A percentile compares a stretch with the other conserved stretches of the same genome.
Evolutionary conservation across 2,113 vertebrate genomes (phyloP).

Genomic region (Labrus mixtus): DNA sequence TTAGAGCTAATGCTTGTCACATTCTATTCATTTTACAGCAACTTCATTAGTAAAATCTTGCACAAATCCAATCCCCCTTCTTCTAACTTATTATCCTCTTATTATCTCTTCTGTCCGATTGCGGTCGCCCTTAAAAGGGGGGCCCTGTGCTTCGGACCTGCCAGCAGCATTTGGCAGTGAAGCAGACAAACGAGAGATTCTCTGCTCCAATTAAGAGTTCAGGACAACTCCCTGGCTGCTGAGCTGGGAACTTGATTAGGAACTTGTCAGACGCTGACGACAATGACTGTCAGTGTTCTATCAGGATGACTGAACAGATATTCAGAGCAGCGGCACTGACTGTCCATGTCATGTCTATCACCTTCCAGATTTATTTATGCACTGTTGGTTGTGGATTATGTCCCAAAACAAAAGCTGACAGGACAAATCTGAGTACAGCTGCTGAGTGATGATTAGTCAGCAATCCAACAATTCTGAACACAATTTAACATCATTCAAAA

Average conservation of each 20-base stretch:
- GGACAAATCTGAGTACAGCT: background rate
- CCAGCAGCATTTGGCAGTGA: constrained; percentile 23
- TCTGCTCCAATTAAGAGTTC: constrained; percentile 46
- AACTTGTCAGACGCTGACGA: background rate
- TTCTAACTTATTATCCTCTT: constrained; percentile 17
- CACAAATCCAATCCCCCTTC: background rate
- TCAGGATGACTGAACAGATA: constrained; percentile 3
- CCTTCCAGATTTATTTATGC: background rate
- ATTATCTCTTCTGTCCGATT: background rate
- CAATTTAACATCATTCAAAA: background rate
- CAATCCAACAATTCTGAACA: background rate
- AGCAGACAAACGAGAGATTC: constrained; percentile 27
- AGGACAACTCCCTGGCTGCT: constrained; percentile 16
- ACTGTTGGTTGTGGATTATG: background rate
- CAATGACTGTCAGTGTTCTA: background rate
- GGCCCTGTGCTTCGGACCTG: background rate
- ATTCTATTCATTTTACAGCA: constrained; percentile 22
- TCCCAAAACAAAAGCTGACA: background rate
- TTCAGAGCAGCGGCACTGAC: background rate
- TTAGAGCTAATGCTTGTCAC: background rate
- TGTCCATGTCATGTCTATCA: background rate
- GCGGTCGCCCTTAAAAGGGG: background rate
- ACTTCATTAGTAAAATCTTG: constrained; percentile 10
- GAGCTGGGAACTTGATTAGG: constrained; percentile 36
- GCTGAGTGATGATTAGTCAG: background rate